A percentile compares a stretch with the other conserved stretches of the same genome.
Evolutionary conservation across 2,888 invertebrate species (phyloP).

Genomic region (Apamea epomidion): DNA sequence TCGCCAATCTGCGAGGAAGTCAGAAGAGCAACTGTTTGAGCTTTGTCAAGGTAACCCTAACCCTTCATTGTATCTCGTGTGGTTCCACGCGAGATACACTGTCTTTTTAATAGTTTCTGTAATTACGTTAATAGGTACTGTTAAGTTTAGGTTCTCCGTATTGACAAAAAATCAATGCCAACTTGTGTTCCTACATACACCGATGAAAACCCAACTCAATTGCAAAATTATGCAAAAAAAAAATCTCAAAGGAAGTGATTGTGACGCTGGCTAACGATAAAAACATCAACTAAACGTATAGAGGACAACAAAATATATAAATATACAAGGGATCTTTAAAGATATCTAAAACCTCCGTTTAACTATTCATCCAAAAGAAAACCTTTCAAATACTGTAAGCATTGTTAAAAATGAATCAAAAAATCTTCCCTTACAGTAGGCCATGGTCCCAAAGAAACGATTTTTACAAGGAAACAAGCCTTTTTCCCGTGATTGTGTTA

Average conservation of each 20-base stretch:
- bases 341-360: neutral
- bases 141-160: neutral
- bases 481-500: constrained; percentile 1
- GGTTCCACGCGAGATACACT: too few relatives aligned
- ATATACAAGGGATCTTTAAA: neutral
- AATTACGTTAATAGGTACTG: neutral
- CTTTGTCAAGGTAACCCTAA: neutral
- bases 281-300: too few relatives aligned
- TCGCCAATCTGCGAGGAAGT: neutral
- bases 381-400: neutral
- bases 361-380: neutral
- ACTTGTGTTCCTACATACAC: neutral
- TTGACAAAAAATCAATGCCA: neutral
- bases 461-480: neutral
- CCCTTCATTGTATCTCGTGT: too few relatives aligned
- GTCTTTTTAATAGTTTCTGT: neutral
- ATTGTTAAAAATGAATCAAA: neutral
- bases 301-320: neutral
- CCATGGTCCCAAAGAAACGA: neutral
- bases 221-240: neutral
- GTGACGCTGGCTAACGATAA: too few relatives aligned
- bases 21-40: constrained; percentile 16
- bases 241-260: too few relatives aligned
- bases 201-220: neutral
- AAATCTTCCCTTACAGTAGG: neutral